Percentiles rank a stretch among this genome's conserved stretches.
Conservation (phyloP, 2,888 invertebrate genomes). For the Holacanthella duospinosa region DNA sequence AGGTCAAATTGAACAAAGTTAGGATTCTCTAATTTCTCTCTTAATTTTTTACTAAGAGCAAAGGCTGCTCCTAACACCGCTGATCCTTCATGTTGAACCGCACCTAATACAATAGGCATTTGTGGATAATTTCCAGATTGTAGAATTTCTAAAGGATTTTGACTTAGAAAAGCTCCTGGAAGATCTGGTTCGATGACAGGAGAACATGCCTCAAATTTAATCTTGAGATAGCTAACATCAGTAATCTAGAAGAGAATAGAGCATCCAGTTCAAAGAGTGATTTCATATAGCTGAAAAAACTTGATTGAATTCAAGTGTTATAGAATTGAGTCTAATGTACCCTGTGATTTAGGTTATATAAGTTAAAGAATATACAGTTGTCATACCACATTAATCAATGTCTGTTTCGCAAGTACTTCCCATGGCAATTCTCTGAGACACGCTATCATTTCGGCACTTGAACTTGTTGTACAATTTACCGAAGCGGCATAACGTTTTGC, state of each 20-base stretch:
- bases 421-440: slow-evolving; percentile 13
- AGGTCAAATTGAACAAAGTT: slow-evolving; percentile 17
- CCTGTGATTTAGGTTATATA: too few relatives aligned
- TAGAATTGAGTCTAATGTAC: too few relatives aligned
- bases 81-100: slow-evolving; percentile 24
- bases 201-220: slow-evolving; percentile 12
- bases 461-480: slow-evolving; percentile 11
- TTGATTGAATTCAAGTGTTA: not conserved
- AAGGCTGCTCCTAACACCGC: slow-evolving; percentile 15
- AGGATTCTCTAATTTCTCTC: slow-evolving; percentile 10
- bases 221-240: slow-evolving; percentile 10
- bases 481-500: slow-evolving; percentile 10
- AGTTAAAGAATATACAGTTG: not conserved
- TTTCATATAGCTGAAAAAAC: not conserved
- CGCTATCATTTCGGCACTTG: slow-evolving; percentile 10
- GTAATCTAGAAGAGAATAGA: not conserved
- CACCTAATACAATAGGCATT: slow-evolving; percentile 22
- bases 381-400: not conserved
- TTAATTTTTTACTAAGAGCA: slow-evolving; percentile 13
- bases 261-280: too few relatives aligned
- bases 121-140: slow-evolving; percentile 17
- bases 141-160: slow-evolving; percentile 19
- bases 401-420: slow-evolving; percentile 9
- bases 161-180: slow-evolving; percentile 22
- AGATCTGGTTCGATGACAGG: slow-evolving; percentile 23